These are phyloP conservation scores for Etheostoma perlongum DNA, from an alignment of 2,797 vertebrate species.

Conservation along the genomic window DNA sequence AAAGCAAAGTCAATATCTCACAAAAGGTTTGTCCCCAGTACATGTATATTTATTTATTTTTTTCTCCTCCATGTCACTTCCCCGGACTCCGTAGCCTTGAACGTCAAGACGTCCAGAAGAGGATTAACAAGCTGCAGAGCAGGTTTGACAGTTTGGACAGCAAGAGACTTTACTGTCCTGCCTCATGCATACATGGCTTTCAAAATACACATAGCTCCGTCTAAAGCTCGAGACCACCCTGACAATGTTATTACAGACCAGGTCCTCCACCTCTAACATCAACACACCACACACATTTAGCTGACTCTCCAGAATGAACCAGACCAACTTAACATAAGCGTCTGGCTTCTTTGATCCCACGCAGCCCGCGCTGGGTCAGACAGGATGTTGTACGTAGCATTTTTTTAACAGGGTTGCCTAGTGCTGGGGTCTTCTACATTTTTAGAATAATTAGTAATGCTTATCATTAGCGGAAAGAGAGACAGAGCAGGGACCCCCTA, in stretches of 20 bases:
- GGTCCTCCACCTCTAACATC: constrained; percentile 17
- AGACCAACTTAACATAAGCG: not conserved
- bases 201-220: constrained; percentile 11
- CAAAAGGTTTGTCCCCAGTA: too few relatives aligned
- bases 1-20: too few relatives aligned
- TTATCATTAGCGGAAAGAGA: too few relatives aligned
- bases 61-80: too few relatives aligned
- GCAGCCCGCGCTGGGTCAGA: not conserved
- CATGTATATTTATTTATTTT: too few relatives aligned
- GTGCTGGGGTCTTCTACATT: too few relatives aligned
- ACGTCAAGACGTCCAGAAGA: not conserved
- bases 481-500: too few relatives aligned
- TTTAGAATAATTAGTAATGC: too few relatives aligned
- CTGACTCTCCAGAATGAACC: constrained; percentile 42
- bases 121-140: constrained; percentile 1
- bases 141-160: constrained; percentile 5
- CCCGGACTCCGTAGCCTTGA: not conserved
- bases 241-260: constrained; percentile 38
- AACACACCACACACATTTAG: constrained; percentile 17
- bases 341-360: constrained; percentile 6
- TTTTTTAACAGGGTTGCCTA: not conserved
- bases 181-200: constrained; percentile 11
- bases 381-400: not conserved
- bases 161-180: constrained; percentile 3
- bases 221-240: constrained; percentile 44